These are phyloP conservation scores for Nesogale talazaci DNA, from an alignment of 2,113 vertebrate genomes.

Conservation along the genomic window DNA sequence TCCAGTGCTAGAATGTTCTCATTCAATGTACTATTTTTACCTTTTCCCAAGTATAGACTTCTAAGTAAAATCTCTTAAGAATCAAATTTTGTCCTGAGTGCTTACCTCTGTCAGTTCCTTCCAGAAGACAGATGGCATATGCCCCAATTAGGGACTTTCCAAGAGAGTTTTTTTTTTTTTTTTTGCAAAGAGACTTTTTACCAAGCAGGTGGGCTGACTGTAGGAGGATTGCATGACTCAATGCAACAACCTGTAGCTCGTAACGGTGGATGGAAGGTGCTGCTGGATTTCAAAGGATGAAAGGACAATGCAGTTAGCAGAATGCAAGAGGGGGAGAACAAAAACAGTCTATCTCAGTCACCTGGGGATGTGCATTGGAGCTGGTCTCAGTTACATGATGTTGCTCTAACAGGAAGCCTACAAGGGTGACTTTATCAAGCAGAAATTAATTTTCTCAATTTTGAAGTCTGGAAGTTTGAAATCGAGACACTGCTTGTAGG, in stretches of 20 bases:
- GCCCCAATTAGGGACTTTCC: constrained; percentile 6
- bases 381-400: background rate
- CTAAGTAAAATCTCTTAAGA: constrained; percentile 39
- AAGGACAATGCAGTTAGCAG: background rate
- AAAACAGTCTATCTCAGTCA: background rate
- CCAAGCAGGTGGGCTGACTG: background rate
- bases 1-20: constrained; percentile 3
- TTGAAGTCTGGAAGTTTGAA: background rate
- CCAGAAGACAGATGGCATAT: constrained; percentile 51
- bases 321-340: background rate
- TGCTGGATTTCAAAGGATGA: background rate
- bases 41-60: constrained; percentile 51
- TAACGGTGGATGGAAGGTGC: background rate
- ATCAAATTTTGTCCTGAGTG: constrained; percentile 40
- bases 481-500: background rate
- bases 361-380: background rate
- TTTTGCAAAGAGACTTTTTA: constrained; percentile 28
- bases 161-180: background rate
- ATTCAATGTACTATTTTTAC: background rate
- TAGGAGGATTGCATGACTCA: background rate
- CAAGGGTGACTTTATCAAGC: background rate
- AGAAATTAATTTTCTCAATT: background rate
- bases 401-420: background rate
- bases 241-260: background rate
- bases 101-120: constrained; percentile 27